phyloP scores from a whole-genome alignment of 2,113 vertebrate species.

The Crotalus helleri region DNA sequence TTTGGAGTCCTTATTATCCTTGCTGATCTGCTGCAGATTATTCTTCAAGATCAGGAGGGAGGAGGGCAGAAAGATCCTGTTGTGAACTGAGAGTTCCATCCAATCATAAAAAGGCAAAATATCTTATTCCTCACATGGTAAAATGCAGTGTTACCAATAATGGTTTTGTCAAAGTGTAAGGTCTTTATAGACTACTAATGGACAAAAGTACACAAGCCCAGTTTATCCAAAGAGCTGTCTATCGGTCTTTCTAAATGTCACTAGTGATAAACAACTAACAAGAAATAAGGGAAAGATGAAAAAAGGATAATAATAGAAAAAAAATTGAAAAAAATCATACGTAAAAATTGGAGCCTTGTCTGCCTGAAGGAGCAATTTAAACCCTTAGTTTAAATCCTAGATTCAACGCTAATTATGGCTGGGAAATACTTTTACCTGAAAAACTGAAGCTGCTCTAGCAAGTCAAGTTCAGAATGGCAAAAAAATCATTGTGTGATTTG shows the following conservation, averaged over 20 bases:
- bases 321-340: too few relatives aligned
- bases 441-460: neutral
- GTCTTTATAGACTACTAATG: neutral
- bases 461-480: neutral
- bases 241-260: neutral
- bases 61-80: neutral
- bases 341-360: neutral
- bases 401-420: neutral
- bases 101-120: neutral
- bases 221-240: neutral
- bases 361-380: neutral
- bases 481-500: neutral
- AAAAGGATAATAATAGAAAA: neutral
- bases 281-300: neutral
- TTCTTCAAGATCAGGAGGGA: neutral
- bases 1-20: constrained; percentile 25
- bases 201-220: neutral
- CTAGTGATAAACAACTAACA: neutral
- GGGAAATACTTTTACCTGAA: neutral
- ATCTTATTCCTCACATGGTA: neutral
- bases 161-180: neutral
- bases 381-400: neutral
- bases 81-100: neutral
- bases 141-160: neutral
- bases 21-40: constrained; percentile 10